phyloP scores from a whole-genome alignment of 2,797 vertebrate species.

The Buceros bicornis region DNA sequence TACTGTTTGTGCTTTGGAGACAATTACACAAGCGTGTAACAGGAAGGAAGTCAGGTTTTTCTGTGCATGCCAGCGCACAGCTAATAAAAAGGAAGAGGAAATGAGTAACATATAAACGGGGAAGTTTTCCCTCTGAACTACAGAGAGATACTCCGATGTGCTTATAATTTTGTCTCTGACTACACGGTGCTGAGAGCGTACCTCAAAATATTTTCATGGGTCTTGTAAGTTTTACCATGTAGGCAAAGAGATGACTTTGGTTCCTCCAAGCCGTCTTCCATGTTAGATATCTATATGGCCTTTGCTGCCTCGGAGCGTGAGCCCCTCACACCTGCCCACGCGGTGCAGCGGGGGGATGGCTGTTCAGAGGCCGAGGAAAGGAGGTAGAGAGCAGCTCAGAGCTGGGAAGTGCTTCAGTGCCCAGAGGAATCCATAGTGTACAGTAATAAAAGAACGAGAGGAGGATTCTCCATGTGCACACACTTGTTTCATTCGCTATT shows the following conservation, averaged over 20 bases:
- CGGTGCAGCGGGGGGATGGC: not conserved
- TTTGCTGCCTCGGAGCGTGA: not conserved
- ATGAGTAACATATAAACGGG: slow-evolving; percentile 52
- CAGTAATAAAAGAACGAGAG: not conserved
- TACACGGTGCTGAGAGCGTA: not conserved
- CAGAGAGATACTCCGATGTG: not conserved
- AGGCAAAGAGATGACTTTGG: not conserved
- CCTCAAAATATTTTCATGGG: not conserved
- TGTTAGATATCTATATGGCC: fast-evolving
- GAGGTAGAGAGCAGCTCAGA: not conserved
- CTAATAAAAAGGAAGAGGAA: slow-evolving; percentile 72
- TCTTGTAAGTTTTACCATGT: not conserved
- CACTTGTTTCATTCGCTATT: not conserved
- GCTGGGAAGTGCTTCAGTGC: not conserved
- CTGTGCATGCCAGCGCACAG: not conserved
- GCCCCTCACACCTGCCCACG: not conserved
- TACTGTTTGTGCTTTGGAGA: slow-evolving; percentile 29
- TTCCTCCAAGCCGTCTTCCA: not conserved
- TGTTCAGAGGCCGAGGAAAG: not conserved
- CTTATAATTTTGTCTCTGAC: not conserved
- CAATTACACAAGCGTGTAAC: slow-evolving; percentile 37
- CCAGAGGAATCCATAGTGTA: fast-evolving
- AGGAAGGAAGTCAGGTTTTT: slow-evolving; percentile 64
- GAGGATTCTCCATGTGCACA: not conserved
- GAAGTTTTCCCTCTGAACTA: slow-evolving; percentile 21